Evolutionary conservation across 1,140 invertebrate genomes (phyloP), one percentile per base, ranked within the genome.

Genomic region (Caenorhabditis brenneri): DNA sequence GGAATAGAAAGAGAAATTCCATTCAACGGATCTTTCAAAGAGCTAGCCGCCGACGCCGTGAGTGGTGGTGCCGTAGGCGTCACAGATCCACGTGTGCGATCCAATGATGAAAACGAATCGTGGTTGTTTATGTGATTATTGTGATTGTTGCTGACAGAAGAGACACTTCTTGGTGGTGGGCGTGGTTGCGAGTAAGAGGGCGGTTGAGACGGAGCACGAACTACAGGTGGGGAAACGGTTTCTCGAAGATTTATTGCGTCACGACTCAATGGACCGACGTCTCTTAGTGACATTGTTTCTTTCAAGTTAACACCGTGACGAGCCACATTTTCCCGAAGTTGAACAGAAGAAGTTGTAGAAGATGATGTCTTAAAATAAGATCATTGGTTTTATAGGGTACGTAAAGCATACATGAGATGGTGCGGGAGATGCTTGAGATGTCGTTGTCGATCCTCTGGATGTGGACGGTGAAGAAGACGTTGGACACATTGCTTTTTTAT

Each of bases 271-370:
- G 65, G 65, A 10, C 65, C 65, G 46, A 83, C 65, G 22, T 83
- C 82, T 42, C 82, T n/a, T 24, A 83, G 49, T 10, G 82, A 83
- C 82, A 83, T 83, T 27, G 82, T 83, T 19, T 83, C 82, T 79
- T 65, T 78, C 2, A 80, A 27, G n/a, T 46, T 6, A 12, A 83
- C 78, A 31, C 82, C 82, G 9, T 83, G 29, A 19, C 82, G 69
- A 1, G 58, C 82, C 3, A 60, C 42, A 9, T 46, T 65, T 15
- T 65, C 42, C 7, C 82, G 65, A 15, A 83, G 29, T 19, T 65
- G 69, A 7, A 83, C 82, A 6, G 69, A 39, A 2, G 81, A 74
- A 1, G 55, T 27, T 0, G 42, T 69, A 5, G 69, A 48, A 31
- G 65, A 74, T 12, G 65, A 74, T n/a, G 65, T 74, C 65, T 74